Evolutionary conservation across 2,113 vertebrate species (phyloP), one percentile per base, ranked within the genome.

Genomic region (Isurus oxyrinchus): DNA sequence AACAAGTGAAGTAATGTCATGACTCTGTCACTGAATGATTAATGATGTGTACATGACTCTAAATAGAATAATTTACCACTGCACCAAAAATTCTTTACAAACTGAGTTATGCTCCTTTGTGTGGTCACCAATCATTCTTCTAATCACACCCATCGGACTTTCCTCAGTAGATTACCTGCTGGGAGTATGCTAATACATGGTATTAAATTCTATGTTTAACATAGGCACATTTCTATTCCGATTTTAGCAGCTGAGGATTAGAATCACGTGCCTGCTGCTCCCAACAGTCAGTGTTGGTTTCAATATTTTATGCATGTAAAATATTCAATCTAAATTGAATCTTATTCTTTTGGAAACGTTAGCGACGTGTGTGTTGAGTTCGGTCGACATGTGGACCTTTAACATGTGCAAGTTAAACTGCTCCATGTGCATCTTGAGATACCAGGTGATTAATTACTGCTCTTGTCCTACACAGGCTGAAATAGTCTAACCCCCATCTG

Each of bases 301-400:
- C 13, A 3, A 6, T 63, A 63, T 44, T 63, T 63, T 40, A 94
- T 40, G 21, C 57, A 94, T 94, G 59, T 21, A 94, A 94, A 93
- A 93, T 23, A 40, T 94, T 94, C 59, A 94, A 94, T 63, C 59
- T 63, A 94, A 94, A 63, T 94, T 63, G 90, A 94, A 94, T 40
- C 59, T 63, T 40, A 61, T 40, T 63, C 90, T 63, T 63, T 61
- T 84, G 40, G 81, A 66, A 94, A n/a, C 25, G 35, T 63, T 63
- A 44, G 35, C 5, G 35, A n/a, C 19, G 55, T 35, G 31, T 14
- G 31, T n/a, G 14, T 59, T 35, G 59, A 94, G 35, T 16, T 40
- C 23, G 59, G 21, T 23, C 21, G n/a, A 19, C 35, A 63, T 19
- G n/a, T 0, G 3, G 59, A 63, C 14, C 59, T 94, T 40, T 94